Conservation (phyloP, 2,888 invertebrate species). For the Metopia argyrocephala region DNA sequence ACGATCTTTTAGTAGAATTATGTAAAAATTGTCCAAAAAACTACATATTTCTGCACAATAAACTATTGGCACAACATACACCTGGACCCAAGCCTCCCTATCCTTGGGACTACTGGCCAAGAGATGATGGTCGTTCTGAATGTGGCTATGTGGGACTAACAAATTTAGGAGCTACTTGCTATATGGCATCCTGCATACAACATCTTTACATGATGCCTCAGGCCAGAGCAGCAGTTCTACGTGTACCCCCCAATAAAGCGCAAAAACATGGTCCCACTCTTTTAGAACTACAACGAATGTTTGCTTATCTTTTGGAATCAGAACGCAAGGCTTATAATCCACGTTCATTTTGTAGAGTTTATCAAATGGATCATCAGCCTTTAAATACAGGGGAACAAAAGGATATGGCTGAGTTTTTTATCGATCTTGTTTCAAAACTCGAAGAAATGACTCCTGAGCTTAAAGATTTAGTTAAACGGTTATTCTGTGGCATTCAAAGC, state of each 20-base stretch:
- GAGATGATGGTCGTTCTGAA: constrained; percentile 95
- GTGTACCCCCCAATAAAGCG: constrained; percentile 85
- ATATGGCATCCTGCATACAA: constrained; percentile 98
- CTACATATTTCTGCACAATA: constrained; percentile 89
- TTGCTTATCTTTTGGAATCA: constrained; percentile 95
- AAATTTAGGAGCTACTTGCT: constrained; percentile 97
- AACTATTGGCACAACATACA: constrained; percentile 91
- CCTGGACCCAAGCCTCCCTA: constrained; percentile 90
- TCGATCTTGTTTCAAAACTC: constrained; percentile 95
- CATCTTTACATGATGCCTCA: constrained; percentile 98
- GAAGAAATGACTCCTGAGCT: constrained; percentile 96
- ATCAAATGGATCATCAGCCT: constrained; percentile 98
- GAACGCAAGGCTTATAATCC: constrained; percentile 98
- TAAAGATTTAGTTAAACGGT: constrained; percentile 91
- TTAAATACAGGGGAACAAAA: constrained; percentile 97
- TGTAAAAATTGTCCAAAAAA: constrained; percentile 91
- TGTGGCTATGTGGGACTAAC: constrained; percentile 97
- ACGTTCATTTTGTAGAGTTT: constrained; percentile 95
- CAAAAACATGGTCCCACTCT: constrained; percentile 90
- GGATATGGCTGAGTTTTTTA: constrained; percentile 99
- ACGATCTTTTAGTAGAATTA: constrained; percentile 92
- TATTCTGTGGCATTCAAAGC: constrained; percentile 95
- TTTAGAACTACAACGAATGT: constrained; percentile 94
- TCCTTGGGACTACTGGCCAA: constrained; percentile 99
- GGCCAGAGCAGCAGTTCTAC: constrained; percentile 90